Base-by-base conservation (phyloP, 2,113 vertebrate genomes). In the Oceanodroma tethys region DNA sequence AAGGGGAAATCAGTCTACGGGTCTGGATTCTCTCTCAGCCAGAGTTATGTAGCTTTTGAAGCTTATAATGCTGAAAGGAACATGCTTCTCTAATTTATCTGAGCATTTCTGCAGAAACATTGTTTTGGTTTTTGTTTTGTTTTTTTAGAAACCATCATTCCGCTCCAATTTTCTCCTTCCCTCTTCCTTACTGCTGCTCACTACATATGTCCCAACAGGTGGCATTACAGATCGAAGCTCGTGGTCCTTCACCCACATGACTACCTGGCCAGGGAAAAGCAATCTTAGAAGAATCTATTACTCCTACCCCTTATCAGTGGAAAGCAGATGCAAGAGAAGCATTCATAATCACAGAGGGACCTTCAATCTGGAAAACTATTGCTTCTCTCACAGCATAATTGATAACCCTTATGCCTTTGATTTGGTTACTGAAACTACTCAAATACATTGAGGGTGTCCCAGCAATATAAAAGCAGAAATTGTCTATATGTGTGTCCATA, bases 271-370 rank as follows among this genome's bases (percentile, higher is more conserved):
- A 85, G 36, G 60, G 21, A 83, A 93, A 87, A 81, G 42, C 74
- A 78, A 30, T 59, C 81, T 92, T 47, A 18, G 40, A 62, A 45
- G 65, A 83, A 93, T 97, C 71, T 93, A 93, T 96, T 93, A 50
- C 70, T 89, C 59, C 42, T 53, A 16, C 8, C 32, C 80, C 70
- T 96, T 95, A 95, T 92, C 86, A 70, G 59, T 26, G 47, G 34
- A 80, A 92, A 90, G 79, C 88, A 96, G 91, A 55, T 71, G 67
- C 48, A n/a, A 76, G 53, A 78, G 50, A 62, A 93, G 68, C 79
- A 90, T 86, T 79, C 81, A 26, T 78, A 66, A 63, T 38, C 76
- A 85, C 68, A 81, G 60, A 67, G 19, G 36, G 22, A 84, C 34
- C 26, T 58, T 81, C 72, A 84, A 7, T 62, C 40, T 88, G 88